These are phyloP conservation scores for Philotrypesis tridentata DNA, from an alignment of 1,140 invertebrate species.

Conservation along the genomic window DNA sequence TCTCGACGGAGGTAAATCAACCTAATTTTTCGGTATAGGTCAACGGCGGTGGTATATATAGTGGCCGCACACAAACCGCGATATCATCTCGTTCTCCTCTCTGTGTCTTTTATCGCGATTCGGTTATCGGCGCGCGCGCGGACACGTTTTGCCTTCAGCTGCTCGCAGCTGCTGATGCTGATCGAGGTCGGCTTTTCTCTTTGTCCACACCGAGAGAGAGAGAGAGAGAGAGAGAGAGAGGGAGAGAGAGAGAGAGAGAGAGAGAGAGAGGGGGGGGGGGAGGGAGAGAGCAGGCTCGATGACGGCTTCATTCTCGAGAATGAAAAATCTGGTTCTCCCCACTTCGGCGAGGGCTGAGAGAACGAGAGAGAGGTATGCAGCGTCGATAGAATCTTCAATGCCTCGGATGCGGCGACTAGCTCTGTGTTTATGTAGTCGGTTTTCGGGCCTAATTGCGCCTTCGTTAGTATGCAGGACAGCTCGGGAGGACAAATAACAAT, in stretches of 20 bases:
- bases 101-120: background rate
- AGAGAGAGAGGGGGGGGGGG: too few relatives aligned
- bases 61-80: background rate
- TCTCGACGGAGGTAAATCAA: constrained; percentile 18
- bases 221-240: too few relatives aligned
- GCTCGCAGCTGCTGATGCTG: background rate
- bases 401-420: background rate
- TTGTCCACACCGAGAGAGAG: background rate
- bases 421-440: background rate
- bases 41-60: background rate
- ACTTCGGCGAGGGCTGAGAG: background rate
- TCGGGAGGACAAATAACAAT: constrained; percentile 23
- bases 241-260: too few relatives aligned
- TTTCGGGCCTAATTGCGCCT: constrained; percentile 13
- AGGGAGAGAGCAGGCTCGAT: background rate
- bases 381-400: constrained; percentile 30
- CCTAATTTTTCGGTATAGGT: constrained; percentile 37
- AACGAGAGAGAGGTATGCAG: background rate
- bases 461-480: constrained; percentile 33
- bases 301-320: constrained; percentile 10
- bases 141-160: background rate
- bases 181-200: background rate
- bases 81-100: constrained; percentile 3
- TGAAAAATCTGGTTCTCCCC: constrained; percentile 19
- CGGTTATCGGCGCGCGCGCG: background rate